phyloP scores from a whole-genome alignment of 2,113 vertebrate species.

The Drymodes brunneopygia region DNA sequence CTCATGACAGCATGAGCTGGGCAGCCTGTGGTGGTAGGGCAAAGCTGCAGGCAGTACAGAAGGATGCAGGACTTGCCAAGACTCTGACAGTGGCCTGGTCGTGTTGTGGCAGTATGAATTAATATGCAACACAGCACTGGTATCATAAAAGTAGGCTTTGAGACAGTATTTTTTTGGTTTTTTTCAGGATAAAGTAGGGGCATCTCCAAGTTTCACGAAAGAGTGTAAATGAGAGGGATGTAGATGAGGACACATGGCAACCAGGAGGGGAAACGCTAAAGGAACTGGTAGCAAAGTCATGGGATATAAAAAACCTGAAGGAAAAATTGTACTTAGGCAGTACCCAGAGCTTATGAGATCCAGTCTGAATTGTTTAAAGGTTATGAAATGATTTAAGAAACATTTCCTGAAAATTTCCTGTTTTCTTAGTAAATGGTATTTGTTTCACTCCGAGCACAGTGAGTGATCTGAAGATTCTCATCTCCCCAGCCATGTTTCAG shows the following conservation, averaged over 20 bases:
- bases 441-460: background rate
- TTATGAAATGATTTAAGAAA: background rate
- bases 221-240: background rate
- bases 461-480: background rate
- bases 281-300: background rate
- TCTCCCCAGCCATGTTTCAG: background rate
- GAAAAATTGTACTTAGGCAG: background rate
- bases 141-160: background rate
- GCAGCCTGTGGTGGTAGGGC: background rate
- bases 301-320: background rate
- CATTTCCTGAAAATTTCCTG: background rate
- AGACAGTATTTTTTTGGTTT: background rate
- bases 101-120: background rate
- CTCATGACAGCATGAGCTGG: background rate
- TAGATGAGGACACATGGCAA: background rate
- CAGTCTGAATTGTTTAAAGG: background rate
- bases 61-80: background rate
- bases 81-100: background rate
- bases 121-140: background rate
- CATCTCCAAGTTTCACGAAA: background rate
- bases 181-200: background rate
- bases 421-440: background rate
- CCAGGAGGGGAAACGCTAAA: background rate
- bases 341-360: background rate
- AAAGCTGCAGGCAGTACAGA: background rate